Evolutionary conservation across 2,113 vertebrate species (phyloP), one percentile per base, ranked within the genome.

Genomic region (Choloepus hoffmanni): DNA sequence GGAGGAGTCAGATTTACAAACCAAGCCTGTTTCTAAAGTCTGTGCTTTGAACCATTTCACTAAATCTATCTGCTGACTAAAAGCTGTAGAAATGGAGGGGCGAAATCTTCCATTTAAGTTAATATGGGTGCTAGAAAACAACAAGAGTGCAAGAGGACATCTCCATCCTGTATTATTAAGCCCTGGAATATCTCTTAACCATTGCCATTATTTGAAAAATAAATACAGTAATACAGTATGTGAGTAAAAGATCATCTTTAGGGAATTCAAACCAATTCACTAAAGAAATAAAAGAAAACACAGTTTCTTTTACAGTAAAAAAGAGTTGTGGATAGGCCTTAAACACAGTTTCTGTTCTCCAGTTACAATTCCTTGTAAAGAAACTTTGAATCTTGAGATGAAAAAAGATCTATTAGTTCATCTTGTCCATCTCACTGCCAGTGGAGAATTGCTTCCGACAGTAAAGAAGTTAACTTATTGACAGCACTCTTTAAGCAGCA

Each of bases 381-480:
- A 81, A 97, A 96, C 89, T 92, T 96, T 89, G 95, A 30, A 93
- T 97, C 83, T 89, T 92, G 86, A 97, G 91, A 97, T 96, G 93
- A 95, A 77, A 84, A 91, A 96, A 97, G 92, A 96, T 96, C 97
- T 97, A 87, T 95, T 96, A 94, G 91, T 91, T 96, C 97, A 96
- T 97, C 97, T 97, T 98, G 96, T 98, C 94, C 97, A 97, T 97
- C 97, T 97, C 40, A 91, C 95, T 0, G 12, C 83, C 92, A 92
- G 96, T 55, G 53, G 94, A 97, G 86, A 97, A 98, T 97, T 97
- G 95, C 67, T 97, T 65, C 93, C 0, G 95, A 97, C 96, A 97
- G 96, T 96, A 97, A 98, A 86, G 97, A 97, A 98, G 96, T 97
- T 96, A 97, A 87, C 94, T 98, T 97, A 97, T 96, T 97, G 97